Conservation (phyloP, 2,888 invertebrate species). For the Drosophila borborema region DNA sequence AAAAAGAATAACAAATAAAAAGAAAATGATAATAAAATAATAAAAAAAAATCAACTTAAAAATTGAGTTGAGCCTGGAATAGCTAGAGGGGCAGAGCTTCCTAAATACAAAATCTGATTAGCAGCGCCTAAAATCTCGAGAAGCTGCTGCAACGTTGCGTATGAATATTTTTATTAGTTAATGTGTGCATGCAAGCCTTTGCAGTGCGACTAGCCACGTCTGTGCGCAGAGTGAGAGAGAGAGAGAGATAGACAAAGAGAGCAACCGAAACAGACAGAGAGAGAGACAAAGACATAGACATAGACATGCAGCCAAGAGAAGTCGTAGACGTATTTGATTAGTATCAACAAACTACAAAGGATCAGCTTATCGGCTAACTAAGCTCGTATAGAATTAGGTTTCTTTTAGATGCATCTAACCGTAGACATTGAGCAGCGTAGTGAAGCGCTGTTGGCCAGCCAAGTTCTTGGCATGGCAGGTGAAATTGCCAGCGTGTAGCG, state of each 20-base stretch:
- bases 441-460: constrained; percentile 89
- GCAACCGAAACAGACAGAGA: background rate
- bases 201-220: constrained; percentile 36
- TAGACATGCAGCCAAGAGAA: constrained; percentile 13
- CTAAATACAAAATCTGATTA: background rate
- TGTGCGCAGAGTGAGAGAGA: constrained; percentile 10
- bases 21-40: background rate
- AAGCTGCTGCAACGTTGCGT: constrained; percentile 10
- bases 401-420: constrained; percentile 86
- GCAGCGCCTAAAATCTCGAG: background rate
- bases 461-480: constrained; percentile 90
- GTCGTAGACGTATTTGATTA: constrained; percentile 55
- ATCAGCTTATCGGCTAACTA: constrained; percentile 11
- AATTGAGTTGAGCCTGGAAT: too few species aligned
- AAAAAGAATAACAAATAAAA: constrained; percentile 40
- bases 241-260: constrained; percentile 3
- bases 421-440: constrained; percentile 90
- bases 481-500: constrained; percentile 90
- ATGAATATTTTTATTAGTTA: constrained; percentile 29
- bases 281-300: constrained; percentile 12
- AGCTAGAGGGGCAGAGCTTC: background rate
- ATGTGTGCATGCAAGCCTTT: constrained; percentile 57
- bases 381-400: background rate
- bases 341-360: constrained; percentile 62
- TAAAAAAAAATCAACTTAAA: constrained; percentile 3